These are phyloP conservation scores for Catocala sponsa DNA, from an alignment of 2,888 invertebrate genomes.

Conservation along the genomic window DNA sequence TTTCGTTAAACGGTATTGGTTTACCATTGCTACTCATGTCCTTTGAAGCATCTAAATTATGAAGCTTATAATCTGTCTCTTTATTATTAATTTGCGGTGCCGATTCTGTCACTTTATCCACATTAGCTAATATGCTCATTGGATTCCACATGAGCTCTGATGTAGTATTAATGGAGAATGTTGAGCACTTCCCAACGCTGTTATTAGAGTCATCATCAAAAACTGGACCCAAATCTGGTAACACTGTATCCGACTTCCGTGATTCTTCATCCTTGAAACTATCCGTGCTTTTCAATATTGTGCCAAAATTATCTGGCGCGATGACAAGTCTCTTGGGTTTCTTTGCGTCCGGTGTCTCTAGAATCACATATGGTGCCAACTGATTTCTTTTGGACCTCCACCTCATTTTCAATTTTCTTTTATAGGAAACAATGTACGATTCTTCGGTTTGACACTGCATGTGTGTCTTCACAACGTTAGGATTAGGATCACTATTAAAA, in stretches of 20 bases:
- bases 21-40: background rate
- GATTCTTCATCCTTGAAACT: background rate
- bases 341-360: constrained; percentile 41
- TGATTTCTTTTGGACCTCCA: constrained; percentile 50
- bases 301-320: constrained; percentile 49
- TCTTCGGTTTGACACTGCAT: constrained; percentile 61
- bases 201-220: constrained; percentile 66
- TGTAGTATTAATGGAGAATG: constrained; percentile 44
- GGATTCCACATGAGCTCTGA: constrained; percentile 52
- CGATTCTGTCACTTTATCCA: constrained; percentile 34
- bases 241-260: constrained; percentile 10
- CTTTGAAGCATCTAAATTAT: constrained; percentile 58
- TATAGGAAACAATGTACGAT: constrained; percentile 35
- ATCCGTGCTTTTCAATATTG: constrained; percentile 15
- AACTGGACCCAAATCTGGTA: constrained; percentile 36
- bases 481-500: background rate
- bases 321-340: constrained; percentile 56
- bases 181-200: constrained; percentile 60
- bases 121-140: constrained; percentile 32
- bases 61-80: constrained; percentile 56
- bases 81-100: constrained; percentile 28
- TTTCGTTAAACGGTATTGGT: constrained; percentile 5
- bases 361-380: constrained; percentile 66
- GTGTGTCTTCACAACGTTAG: background rate
- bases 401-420: constrained; percentile 31